phyloP scores from a whole-genome alignment of 2,113 vertebrate species.

The Pangasianodon gigas region DNA sequence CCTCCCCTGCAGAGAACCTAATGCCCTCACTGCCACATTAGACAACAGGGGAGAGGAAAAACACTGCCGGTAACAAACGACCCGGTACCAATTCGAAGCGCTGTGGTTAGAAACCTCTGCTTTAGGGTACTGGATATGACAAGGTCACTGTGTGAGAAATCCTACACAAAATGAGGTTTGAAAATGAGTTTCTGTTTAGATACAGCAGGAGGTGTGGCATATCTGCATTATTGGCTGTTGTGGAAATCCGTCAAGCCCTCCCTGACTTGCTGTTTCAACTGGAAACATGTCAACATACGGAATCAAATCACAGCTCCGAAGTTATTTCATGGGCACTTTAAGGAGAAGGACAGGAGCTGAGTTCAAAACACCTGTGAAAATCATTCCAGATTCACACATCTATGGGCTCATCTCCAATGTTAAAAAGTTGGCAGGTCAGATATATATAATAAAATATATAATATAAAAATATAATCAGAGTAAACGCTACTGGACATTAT shows the following conservation, averaged over 20 bases:
- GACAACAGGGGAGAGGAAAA: background rate
- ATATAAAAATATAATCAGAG: background rate
- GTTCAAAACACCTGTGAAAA: background rate
- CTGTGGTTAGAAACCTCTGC: background rate
- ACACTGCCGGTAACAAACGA: background rate
- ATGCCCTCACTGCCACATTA: slow-evolving; percentile 9
- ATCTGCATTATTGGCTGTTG: background rate
- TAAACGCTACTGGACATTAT: background rate
- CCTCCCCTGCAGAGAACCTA: background rate
- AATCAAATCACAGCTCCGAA: background rate
- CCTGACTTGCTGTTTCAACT: background rate
- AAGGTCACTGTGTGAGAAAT: background rate
- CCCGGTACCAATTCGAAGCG: background rate
- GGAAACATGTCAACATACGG: background rate
- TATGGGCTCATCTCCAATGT: background rate
- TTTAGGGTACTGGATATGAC: background rate
- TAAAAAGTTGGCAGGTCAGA: background rate
- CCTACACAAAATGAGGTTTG: background rate
- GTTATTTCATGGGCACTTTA: background rate
- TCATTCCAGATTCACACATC: background rate
- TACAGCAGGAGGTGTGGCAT: background rate
- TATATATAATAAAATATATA: background rate
- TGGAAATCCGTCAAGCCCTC: background rate
- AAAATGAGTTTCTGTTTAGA: background rate
- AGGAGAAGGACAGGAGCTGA: background rate